Conservation (phyloP, 2,888 invertebrate species). For the Caenorhabditis macrosperma region DNA sequence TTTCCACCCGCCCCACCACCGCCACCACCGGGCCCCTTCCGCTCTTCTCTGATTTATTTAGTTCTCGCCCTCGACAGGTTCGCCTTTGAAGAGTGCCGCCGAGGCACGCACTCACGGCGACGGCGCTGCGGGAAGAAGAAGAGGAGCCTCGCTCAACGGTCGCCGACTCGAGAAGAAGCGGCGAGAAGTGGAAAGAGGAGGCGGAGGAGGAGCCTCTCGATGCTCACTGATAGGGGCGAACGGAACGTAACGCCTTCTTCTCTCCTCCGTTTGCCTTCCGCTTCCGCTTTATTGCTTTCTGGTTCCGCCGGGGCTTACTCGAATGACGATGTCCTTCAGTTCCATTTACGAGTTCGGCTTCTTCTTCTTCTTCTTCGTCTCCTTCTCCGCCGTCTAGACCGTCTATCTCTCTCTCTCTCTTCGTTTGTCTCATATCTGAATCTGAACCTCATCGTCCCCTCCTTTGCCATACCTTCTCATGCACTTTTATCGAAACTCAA, state of each 20-base stretch:
- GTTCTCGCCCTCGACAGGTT: conserved; percentile 61
- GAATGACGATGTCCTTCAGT: background rate
- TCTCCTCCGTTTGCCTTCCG: conserved; percentile 8
- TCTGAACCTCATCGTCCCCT: no score
- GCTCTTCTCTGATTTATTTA: conserved; percentile 54
- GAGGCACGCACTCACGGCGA: conserved; percentile 31
- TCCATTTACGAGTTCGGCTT: conserved; percentile 5
- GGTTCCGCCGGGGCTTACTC: conserved; percentile 2
- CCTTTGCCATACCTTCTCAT: no score
- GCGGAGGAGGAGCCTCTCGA: conserved; percentile 13
- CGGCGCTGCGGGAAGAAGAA: conserved; percentile 10
- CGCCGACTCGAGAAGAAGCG: no score
- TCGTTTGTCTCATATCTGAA: no score
- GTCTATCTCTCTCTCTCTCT: no score
- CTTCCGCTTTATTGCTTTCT: conserved; percentile 23
- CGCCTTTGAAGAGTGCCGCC: conserved; percentile 55
- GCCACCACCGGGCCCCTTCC: conserved; percentile 15
- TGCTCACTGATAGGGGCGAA: conserved; percentile 39
- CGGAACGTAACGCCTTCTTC: conserved; percentile 40
- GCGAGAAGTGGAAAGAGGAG: conserved; percentile 16
- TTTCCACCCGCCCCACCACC: background rate
- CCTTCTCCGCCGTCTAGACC: background rate
- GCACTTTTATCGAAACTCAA: no score
- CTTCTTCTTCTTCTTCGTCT: background rate
- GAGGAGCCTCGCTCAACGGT: background rate